Percentiles rank a stretch among this genome's conserved stretches.
phyloP scores from a whole-genome alignment of 2,888 invertebrate species.

The Helobdella robusta region DNA sequence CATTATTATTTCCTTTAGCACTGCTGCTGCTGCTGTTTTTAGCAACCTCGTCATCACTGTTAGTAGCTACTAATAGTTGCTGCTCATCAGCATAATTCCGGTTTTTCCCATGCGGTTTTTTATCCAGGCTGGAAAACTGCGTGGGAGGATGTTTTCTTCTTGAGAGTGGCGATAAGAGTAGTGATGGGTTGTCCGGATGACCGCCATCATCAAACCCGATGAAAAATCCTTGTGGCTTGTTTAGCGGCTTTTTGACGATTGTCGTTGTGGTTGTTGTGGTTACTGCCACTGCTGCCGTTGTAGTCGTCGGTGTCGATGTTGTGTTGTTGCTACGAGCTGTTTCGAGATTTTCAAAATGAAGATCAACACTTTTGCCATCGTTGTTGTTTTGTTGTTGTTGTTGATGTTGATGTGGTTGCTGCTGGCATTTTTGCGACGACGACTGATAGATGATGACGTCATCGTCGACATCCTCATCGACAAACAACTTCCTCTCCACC shows the following conservation, averaged over 20 bases:
- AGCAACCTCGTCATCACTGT: not conserved
- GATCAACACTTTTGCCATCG: not conserved
- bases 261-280: slow-evolving; percentile 4
- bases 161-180: no score
- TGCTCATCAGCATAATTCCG: no score
- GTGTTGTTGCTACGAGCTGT: no score
- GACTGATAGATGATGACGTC: not conserved
- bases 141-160: no score
- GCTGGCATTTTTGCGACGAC: not conserved
- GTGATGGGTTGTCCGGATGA: no score
- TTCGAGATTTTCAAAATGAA: no score
- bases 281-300: not conserved
- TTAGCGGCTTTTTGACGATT: not conserved
- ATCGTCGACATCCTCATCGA: no score
- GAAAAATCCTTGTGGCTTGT: not conserved
- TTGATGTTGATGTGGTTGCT: not conserved
- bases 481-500: no score
- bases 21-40: no score
- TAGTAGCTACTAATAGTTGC: not conserved
- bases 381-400: not conserved
- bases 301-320: not conserved
- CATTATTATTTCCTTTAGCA: no score
- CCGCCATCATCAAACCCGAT: not conserved
- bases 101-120: no score
- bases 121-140: no score